phyloP scores from a whole-genome alignment of 2,113 vertebrate species.

The Emydocephalus ijimae region DNA sequence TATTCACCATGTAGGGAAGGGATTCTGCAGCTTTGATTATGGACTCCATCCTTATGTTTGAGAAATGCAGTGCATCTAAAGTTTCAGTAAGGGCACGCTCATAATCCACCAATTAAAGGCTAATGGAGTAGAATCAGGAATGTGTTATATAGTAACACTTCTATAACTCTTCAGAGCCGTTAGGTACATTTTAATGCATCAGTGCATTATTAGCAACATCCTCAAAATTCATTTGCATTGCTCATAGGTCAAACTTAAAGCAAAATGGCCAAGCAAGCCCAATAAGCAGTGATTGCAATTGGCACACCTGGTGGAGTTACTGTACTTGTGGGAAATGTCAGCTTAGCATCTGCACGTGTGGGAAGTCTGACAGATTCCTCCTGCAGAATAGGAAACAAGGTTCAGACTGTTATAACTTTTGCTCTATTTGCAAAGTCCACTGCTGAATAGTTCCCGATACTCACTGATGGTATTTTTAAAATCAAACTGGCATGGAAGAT shows the following conservation, averaged over 20 bases:
- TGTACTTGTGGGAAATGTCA: not conserved
- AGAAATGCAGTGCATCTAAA: not conserved
- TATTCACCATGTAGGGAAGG: too few species aligned
- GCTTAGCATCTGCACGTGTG: not conserved
- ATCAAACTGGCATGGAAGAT: conserved; percentile 8
- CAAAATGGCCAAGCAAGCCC: not conserved
- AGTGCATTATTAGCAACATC: not conserved
- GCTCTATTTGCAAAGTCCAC: not conserved
- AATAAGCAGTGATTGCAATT: not conserved
- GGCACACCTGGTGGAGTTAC: not conserved
- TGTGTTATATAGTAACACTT: not conserved
- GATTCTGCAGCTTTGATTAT: not conserved
- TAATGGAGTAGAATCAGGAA: not conserved
- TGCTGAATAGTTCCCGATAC: not conserved
- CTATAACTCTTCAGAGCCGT: not conserved
- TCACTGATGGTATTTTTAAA: not conserved
- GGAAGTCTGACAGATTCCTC: not conserved
- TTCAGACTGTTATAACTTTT: not conserved
- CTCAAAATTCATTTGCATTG: not conserved
- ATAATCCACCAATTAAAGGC: not conserved
- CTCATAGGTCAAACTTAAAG: not conserved
- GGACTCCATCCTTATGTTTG: not conserved
- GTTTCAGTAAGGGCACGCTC: not conserved
- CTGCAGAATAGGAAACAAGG: conserved; percentile 4
- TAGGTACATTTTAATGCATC: not conserved